Base-by-base conservation (phyloP, 92 coral and sea anemone genomes). In the Parazoanthus atlanticus region DNA sequence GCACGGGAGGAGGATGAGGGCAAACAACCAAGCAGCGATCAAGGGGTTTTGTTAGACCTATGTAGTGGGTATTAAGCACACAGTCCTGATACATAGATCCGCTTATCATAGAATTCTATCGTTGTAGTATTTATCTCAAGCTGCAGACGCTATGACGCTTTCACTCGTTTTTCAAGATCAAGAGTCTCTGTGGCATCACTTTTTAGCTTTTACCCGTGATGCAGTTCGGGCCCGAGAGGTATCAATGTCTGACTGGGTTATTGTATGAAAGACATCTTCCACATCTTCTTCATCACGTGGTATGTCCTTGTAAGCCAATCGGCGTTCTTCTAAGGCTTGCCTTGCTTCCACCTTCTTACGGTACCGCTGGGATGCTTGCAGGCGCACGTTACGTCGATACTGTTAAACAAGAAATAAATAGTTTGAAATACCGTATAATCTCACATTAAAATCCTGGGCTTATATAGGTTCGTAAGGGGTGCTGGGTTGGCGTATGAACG, bases 181-280 rank as follows among this genome's bases (percentile, higher is more conserved):
- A 21, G 30, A 12, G 29, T 41, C 12, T 16, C 3, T 80, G 29
- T 0, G 72, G 23, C 23, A 33, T 76, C 89, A 75, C 49, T 86
- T 75, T 29, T 75, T 54, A 74, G 66, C 58, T 58, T 75, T 86
- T 75, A 9, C 30, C 47, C 80, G 79, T 23, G 88, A 4, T 25
- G 79, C 34, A 65, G 90, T 61, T 38, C 76, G 89, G 64, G 85
- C 86, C 67, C 85, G 91, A 28, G 98, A 92, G 49, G 89, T 91
- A 64, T 97, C 95, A 76, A 97, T 80, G 85, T 97, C 99, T 81
- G 96, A 94, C 88, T 97, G 99, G 82, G 99, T 97, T 64, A 97
- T 83, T 9, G 98, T 95, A 72, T 97, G 97, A 89, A 97, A 97
- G 29, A 97, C 93, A 83, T 94, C 97, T 74, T 95, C 98, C 4